Evolutionary conservation across 1,140 invertebrate species (phyloP).

Genomic region (Asbolus verrucosus): DNA sequence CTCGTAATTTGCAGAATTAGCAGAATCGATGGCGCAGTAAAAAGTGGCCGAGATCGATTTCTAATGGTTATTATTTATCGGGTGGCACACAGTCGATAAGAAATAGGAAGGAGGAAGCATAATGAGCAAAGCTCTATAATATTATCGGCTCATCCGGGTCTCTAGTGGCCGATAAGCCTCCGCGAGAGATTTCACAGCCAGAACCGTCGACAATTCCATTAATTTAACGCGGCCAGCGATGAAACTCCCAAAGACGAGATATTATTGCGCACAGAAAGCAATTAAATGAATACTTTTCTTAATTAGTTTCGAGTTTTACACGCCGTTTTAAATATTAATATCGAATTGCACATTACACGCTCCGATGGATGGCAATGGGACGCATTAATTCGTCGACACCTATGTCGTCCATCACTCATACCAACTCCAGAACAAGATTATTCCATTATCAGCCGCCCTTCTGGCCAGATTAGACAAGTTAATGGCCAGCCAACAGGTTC

Average conservation of each 20-base stretch:
- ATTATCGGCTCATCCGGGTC: slow-evolving; percentile 56
- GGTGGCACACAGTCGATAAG: slow-evolving; percentile 40
- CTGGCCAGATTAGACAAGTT: slow-evolving; percentile 19
- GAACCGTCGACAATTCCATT: slow-evolving; percentile 59
- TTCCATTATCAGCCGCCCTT: slow-evolving; percentile 29
- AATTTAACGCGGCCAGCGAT: slow-evolving; percentile 57
- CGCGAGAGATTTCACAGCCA: slow-evolving; percentile 57
- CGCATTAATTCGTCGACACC: slow-evolving; percentile 6
- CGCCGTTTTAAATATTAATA: slow-evolving; percentile 59
- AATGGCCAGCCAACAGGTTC: slow-evolving; percentile 8
- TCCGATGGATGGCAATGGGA: neutral
- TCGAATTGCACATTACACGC: slow-evolving; percentile 48
- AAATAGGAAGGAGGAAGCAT: slow-evolving; percentile 50
- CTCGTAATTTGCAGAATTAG: slow-evolving; percentile 32
- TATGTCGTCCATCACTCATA: slow-evolving; percentile 4
- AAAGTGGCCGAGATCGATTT: slow-evolving; percentile 16
- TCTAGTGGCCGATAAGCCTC: slow-evolving; percentile 58
- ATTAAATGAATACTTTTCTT: slow-evolving; percentile 61
- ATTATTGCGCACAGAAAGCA: slow-evolving; percentile 56
- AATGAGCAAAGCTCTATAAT: slow-evolving; percentile 54
- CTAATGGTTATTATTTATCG: slow-evolving; percentile 47
- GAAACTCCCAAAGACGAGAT: slow-evolving; percentile 52
- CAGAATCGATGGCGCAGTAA: slow-evolving; percentile 7
- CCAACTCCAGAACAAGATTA: slow-evolving; percentile 30
- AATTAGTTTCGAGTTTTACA: slow-evolving; percentile 60